Conservation (phyloP, 2,888 invertebrate species). For the Allophyes oxyacanthae region DNA sequence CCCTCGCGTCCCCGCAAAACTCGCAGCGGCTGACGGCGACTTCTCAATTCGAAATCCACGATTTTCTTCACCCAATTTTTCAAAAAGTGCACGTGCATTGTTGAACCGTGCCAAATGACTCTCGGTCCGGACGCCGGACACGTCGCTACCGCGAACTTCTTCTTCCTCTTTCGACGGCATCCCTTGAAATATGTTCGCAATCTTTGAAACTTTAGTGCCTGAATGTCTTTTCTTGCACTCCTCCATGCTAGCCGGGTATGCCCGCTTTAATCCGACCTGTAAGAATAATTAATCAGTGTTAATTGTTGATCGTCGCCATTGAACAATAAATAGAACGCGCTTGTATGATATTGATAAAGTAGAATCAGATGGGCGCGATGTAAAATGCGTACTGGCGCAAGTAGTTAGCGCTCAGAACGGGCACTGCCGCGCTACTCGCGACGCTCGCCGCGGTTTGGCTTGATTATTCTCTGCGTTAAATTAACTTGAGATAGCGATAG, state of each 20-base stretch:
- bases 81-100: conserved; percentile 96
- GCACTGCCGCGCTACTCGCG: conserved; percentile 73
- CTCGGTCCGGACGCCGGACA: conserved; percentile 95
- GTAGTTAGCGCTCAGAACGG: conserved; percentile 74
- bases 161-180: conserved; percentile 90
- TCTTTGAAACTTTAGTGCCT: conserved; percentile 96
- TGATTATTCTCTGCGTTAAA: conserved; percentile 81
- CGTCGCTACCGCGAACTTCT: conserved; percentile 88
- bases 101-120: conserved; percentile 97
- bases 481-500: conserved; percentile 87
- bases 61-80: conserved; percentile 95
- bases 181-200: conserved; percentile 96
- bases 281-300: conserved; percentile 72
- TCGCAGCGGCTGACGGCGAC: conserved; percentile 88
- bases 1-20: conserved; percentile 87
- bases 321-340: conserved; percentile 69
- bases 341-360: conserved; percentile 73
- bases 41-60: conserved; percentile 89
- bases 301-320: conserved; percentile 63
- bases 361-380: conserved; percentile 75
- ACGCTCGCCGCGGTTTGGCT: conserved; percentile 68
- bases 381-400: conserved; percentile 72
- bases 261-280: conserved; percentile 87
- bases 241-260: conserved; percentile 90
- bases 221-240: conserved; percentile 91